Evolutionary conservation across 2,113 vertebrate species (phyloP).

Genomic region (Nicator chloris): DNA sequence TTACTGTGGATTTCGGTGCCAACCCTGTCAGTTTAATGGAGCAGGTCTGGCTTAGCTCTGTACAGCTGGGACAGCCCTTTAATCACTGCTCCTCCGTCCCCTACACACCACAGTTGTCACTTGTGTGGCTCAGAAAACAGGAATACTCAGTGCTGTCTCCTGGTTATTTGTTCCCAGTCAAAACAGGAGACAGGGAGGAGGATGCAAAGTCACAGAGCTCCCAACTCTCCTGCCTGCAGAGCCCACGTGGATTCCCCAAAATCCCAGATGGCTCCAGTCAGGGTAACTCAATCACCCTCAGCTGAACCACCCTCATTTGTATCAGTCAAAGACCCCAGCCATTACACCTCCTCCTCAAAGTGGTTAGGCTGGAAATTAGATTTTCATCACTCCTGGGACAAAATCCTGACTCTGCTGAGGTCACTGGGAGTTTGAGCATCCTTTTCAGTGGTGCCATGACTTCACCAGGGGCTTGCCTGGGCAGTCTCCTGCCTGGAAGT

Average conservation of each 20-base stretch:
- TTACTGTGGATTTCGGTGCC: not conserved
- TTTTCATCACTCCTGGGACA: slow-evolving; percentile 41
- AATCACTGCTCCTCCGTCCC: not conserved
- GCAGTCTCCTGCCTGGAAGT: not conserved
- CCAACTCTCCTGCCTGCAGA: not conserved
- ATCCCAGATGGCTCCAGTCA: not conserved
- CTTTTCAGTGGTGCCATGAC: not conserved
- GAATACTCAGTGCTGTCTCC: not conserved
- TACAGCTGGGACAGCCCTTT: not conserved
- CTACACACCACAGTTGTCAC: rapidly evolving
- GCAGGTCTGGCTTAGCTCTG: not conserved
- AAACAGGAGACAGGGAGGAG: not conserved
- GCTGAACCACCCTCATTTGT: not conserved
- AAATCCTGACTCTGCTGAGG: slow-evolving; percentile 31
- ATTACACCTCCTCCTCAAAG: slow-evolving; percentile 1
- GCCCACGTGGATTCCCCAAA: not conserved
- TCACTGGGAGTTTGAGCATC: slow-evolving; percentile 48
- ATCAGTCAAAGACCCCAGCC: not conserved
- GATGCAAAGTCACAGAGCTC: not conserved
- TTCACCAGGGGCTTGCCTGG: not conserved
- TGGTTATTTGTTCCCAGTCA: not conserved
- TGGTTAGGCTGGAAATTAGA: slow-evolving; percentile 48
- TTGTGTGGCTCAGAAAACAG: not conserved
- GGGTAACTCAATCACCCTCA: slow-evolving; percentile 22
- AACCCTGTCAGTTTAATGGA: not conserved